A percentile compares a stretch with the other conserved stretches of the same genome.
Evolutionary conservation across 1,140 invertebrate genomes (phyloP).

Genomic region (Camponotus floridanus): DNA sequence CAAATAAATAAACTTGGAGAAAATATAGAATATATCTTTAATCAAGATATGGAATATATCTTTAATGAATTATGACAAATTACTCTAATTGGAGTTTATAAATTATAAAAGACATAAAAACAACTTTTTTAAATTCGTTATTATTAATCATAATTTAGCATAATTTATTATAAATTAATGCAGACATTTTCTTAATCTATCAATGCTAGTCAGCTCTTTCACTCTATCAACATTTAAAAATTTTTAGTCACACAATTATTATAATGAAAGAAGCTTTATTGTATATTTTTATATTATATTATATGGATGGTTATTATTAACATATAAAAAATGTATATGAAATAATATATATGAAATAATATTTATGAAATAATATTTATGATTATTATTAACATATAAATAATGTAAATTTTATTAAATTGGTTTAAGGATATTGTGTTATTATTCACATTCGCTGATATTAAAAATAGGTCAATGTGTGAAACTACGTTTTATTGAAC

Average conservation of each 20-base stretch:
- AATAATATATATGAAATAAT: no score
- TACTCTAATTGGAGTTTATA: neutral
- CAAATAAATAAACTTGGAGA: neutral
- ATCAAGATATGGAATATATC: neutral
- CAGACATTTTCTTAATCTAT: neutral
- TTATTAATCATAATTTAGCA: neutral
- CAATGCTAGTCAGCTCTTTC: neutral
- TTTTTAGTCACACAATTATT: no score
- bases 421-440: neutral
- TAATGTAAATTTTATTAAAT: conserved; percentile 12
- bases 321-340: neutral
- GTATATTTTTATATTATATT: neutral
- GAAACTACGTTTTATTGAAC: neutral
- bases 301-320: neutral
- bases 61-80: neutral
- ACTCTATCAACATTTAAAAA: neutral
- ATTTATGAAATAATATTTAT: no score
- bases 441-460: neutral
- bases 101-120: neutral
- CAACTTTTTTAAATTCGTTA: neutral
- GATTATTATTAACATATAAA: neutral
- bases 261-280: neutral
- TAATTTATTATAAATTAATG: conserved; percentile 9
- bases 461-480: neutral
- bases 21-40: neutral